phyloP scores from a whole-genome alignment of 2,113 vertebrate genomes.

The Prunella himalayana region DNA sequence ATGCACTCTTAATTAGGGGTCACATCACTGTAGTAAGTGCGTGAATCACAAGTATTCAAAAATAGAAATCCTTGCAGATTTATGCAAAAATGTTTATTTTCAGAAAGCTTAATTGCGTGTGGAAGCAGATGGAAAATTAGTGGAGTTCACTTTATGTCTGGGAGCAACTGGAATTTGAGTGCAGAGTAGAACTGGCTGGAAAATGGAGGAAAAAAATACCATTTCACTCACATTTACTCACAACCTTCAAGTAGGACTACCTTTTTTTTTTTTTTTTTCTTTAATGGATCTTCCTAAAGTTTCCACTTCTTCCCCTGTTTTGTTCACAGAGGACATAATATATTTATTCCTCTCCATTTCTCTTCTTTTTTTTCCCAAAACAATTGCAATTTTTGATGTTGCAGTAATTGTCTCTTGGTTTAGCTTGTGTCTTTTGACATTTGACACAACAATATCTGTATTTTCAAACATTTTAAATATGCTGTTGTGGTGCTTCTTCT shows the following conservation, averaged over 20 bases:
- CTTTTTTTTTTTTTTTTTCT: not conserved
- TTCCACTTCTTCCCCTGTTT: not conserved
- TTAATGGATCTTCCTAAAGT: not conserved
- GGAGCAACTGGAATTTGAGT: not conserved
- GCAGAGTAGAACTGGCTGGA: not conserved
- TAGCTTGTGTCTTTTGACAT: not conserved
- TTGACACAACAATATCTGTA: not conserved
- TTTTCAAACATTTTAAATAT: not conserved
- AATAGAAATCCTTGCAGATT: constrained; percentile 4
- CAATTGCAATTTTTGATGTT: not conserved
- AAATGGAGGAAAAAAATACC: not conserved
- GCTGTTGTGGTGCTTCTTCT: not conserved
- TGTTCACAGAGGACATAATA: not conserved
- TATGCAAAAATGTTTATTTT: constrained; percentile 4
- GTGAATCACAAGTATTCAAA: not conserved
- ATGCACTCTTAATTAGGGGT: constrained; percentile 2
- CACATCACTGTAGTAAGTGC: not conserved
- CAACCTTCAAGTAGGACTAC: not conserved
- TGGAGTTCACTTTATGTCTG: not conserved
- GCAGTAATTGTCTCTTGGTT: not conserved
- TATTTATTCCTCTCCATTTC: not conserved
- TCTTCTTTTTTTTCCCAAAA: not conserved
- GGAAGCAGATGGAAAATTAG: constrained; percentile 17
- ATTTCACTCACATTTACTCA: not conserved
- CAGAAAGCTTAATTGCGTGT: not conserved